A percentile compares a stretch with the other conserved stretches of the same genome.
Evolutionary conservation across 2,888 invertebrate species (phyloP).

Genomic region (Melanotus villosus): DNA sequence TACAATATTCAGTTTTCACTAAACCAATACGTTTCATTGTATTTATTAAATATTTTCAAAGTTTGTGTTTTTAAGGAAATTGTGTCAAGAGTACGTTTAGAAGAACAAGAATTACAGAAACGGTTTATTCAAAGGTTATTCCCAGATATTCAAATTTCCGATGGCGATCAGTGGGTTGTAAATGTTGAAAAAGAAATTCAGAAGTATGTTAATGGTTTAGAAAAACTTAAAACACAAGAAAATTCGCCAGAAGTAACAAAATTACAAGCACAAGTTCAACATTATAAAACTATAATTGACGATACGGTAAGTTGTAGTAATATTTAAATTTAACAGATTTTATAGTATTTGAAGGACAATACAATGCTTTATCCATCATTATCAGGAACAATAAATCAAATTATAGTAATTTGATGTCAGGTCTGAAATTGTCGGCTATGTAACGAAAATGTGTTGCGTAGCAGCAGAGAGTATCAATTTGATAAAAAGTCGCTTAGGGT

Average conservation of each 20-base stretch:
- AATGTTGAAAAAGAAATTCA: constrained; percentile 61
- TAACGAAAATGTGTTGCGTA: too few species aligned
- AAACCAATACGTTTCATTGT: too few species aligned
- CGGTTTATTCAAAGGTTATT: constrained; percentile 77
- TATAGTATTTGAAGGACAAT: too few species aligned
- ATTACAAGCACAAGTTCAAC: constrained; percentile 67
- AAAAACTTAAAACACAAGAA: constrained; percentile 48
- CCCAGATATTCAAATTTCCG: constrained; percentile 70
- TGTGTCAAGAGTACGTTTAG: constrained; percentile 61
- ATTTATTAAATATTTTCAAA: constrained; percentile 14
- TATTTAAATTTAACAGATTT: not conserved
- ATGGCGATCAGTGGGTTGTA: constrained; percentile 60
- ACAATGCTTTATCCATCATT: too few species aligned
- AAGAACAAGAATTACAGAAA: constrained; percentile 68
- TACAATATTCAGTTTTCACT: constrained; percentile 30
- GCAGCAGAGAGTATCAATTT: too few species aligned
- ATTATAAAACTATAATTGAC: constrained; percentile 82
- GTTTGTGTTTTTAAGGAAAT: constrained; percentile 31
- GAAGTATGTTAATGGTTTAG: constrained; percentile 53
- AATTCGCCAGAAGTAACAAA: constrained; percentile 72
- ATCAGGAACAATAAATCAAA: too few species aligned
- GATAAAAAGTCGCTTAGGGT: too few species aligned
- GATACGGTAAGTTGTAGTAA: constrained; percentile 80
- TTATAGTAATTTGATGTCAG: too few species aligned
- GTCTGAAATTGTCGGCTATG: too few species aligned